A percentile compares a stretch with the other conserved stretches of the same genome.
Evolutionary conservation across 1,140 invertebrate species (phyloP).

Genomic region (Aphelinus atriplicis): DNA sequence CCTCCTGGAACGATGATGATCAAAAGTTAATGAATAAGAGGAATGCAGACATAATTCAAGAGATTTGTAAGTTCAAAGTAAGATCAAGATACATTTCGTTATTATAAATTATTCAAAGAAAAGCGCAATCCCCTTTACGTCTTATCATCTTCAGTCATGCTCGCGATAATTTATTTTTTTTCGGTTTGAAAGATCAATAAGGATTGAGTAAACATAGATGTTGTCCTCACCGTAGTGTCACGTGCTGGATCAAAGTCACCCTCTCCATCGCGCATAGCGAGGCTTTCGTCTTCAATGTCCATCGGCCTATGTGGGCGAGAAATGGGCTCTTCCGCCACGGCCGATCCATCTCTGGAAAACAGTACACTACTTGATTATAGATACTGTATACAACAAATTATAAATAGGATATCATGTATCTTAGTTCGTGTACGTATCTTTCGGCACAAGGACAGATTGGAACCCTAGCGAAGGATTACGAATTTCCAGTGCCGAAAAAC

Average conservation of each 20-base stretch:
- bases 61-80: too few species aligned
- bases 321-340: conserved; percentile 59
- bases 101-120: too few species aligned
- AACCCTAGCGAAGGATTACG: too few species aligned
- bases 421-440: too few species aligned
- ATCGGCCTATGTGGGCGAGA: conserved; percentile 62
- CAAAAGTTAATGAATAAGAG: background rate
- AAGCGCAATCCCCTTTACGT: too few species aligned
- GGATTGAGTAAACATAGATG: conserved; percentile 8
- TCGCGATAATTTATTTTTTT: conserved; percentile 25
- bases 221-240: conserved; percentile 59
- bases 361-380: conserved; percentile 66
- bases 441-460: too few species aligned
- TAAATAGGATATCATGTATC: too few species aligned
- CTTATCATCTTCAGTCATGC: too few species aligned
- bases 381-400: conserved; percentile 46
- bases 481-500: too few species aligned
- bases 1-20: conserved; percentile 61
- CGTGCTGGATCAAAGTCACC: conserved; percentile 62
- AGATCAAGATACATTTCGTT: too few species aligned
- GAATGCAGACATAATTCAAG: too few species aligned
- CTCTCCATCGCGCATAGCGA: conserved; percentile 58
- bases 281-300: conserved; percentile 64
- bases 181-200: too few species aligned
- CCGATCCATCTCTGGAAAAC: conserved; percentile 62